Conservation (phyloP, 2,888 invertebrate species). For the Neoaliturus tenellus region DNA sequence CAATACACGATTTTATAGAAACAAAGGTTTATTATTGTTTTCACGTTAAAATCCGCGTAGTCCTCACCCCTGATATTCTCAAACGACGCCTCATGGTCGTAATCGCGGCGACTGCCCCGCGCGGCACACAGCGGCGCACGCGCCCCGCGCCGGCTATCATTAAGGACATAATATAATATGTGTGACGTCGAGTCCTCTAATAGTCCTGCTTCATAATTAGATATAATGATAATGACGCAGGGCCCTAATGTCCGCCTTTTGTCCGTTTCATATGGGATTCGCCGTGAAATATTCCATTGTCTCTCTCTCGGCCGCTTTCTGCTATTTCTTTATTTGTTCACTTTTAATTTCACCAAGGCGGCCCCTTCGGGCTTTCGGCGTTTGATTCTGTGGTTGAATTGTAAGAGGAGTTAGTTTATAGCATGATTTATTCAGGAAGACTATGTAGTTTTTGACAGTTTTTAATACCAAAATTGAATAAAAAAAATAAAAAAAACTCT, state of each 20-base stretch:
- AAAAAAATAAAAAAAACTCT: too few relatives aligned
- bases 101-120: slow-evolving; percentile 28
- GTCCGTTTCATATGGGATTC: slow-evolving; percentile 51
- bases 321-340: background rate
- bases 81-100: background rate
- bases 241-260: slow-evolving; percentile 54
- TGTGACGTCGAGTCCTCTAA: slow-evolving; percentile 53
- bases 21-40: too few relatives aligned
- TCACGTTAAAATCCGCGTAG: too few relatives aligned
- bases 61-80: too few relatives aligned
- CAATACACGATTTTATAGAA: too few relatives aligned
- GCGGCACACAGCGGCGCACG: too few relatives aligned
- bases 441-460: too few relatives aligned
- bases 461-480: too few relatives aligned
- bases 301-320: background rate
- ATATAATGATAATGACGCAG: slow-evolving; percentile 57
- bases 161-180: slow-evolving; percentile 58
- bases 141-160: slow-evolving; percentile 46
- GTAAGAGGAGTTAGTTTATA: too few relatives aligned
- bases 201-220: slow-evolving; percentile 53
- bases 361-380: background rate
- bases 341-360: background rate
- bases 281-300: slow-evolving; percentile 53
- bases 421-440: too few relatives aligned
- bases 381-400: too few relatives aligned